A percentile compares a stretch with the other conserved stretches of the same genome.
Evolutionary conservation across 2,113 vertebrate genomes (phyloP).

Genomic region (Corythornis vintsioides): DNA sequence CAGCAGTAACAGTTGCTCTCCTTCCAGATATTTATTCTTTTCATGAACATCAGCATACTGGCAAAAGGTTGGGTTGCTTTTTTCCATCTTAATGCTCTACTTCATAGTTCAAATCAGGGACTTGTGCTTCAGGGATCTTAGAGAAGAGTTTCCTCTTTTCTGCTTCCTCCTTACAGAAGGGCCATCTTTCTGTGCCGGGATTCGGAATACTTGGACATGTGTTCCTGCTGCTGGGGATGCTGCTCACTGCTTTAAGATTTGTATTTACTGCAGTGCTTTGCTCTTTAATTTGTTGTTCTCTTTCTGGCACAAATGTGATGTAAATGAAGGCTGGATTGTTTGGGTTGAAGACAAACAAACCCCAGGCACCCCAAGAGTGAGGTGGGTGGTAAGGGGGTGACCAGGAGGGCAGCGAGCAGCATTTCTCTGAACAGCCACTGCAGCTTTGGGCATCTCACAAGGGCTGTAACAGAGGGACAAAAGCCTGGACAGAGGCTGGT

Average conservation of each 20-base stretch:
- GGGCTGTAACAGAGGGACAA: neutral
- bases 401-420: neutral
- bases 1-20: constrained; percentile 55
- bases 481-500: neutral
- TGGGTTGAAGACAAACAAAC: neutral
- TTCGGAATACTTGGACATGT: constrained; percentile 48
- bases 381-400: no score
- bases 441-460: rapidly evolving
- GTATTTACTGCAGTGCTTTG: constrained; percentile 20
- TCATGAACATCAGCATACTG: constrained; percentile 55
- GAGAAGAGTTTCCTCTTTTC: constrained; percentile 8
- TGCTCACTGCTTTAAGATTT: neutral
- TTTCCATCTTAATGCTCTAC: constrained; percentile 20
- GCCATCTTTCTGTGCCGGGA: neutral
- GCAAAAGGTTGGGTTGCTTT: neutral
- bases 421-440: neutral
- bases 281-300: constrained; percentile 21
- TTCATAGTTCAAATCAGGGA: constrained; percentile 41
- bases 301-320: neutral
- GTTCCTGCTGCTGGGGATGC: constrained; percentile 22
- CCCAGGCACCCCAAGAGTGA: neutral
- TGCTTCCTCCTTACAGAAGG: constrained; percentile 30
- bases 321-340: neutral
- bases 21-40: constrained; percentile 68
- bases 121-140: constrained; percentile 26